Evolutionary conservation across 1,140 invertebrate genomes (phyloP).

Genomic region (Cydia splendana): DNA sequence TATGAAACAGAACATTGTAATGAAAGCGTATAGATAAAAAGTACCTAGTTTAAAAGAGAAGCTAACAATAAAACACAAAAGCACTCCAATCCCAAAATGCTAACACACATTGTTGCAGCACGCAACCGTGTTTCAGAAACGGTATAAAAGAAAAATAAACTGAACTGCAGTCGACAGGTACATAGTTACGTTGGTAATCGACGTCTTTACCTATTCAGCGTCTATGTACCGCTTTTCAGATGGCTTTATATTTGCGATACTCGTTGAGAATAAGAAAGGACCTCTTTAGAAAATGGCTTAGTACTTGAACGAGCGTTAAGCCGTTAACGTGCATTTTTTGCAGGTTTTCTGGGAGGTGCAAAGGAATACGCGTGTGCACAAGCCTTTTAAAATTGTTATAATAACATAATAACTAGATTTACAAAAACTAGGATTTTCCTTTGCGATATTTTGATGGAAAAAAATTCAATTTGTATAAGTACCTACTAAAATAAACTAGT

Average conservation of each 20-base stretch:
- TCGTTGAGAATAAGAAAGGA: constrained; percentile 22
- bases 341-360: neutral
- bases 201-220: constrained; percentile 24
- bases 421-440: neutral
- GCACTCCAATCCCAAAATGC: neutral
- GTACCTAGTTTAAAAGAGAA: neutral
- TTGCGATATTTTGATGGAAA: too few species aligned
- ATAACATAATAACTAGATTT: neutral
- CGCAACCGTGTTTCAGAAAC: constrained; percentile 1
- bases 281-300: constrained; percentile 19
- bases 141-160: constrained; percentile 21
- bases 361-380: neutral
- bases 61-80: neutral
- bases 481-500: too few species aligned
- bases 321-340: neutral
- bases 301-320: constrained; percentile 6
- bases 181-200: constrained; percentile 19
- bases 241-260: constrained; percentile 30
- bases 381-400: neutral
- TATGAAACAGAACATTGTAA: neutral
- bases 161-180: constrained; percentile 27
- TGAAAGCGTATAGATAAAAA: neutral
- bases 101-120: neutral
- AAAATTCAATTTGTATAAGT: too few species aligned
- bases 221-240: constrained; percentile 28